These are phyloP conservation scores for Drosophila rhopaloa DNA, from an alignment of 1,140 invertebrate species.

Conservation along the genomic window DNA sequence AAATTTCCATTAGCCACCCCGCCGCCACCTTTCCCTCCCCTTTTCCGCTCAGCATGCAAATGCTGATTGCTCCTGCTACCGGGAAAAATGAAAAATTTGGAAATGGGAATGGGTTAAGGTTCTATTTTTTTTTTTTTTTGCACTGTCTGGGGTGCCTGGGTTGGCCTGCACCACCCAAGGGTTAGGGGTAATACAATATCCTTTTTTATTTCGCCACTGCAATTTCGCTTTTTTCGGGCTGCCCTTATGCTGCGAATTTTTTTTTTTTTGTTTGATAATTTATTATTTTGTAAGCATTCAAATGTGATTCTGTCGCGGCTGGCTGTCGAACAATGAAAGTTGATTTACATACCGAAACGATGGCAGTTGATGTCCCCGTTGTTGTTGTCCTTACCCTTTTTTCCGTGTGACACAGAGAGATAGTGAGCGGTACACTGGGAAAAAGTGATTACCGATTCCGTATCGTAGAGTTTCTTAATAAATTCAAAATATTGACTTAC, in stretches of 20 bases:
- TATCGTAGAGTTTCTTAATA: too few relatives aligned
- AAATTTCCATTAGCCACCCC: slow-evolving; percentile 81
- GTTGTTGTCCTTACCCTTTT: slow-evolving; percentile 62
- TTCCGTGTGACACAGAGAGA: slow-evolving; percentile 9
- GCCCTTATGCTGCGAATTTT: slow-evolving; percentile 65
- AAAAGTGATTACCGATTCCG: background rate
- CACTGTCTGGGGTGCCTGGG: slow-evolving; percentile 18
- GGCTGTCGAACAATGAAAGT: slow-evolving; percentile 81
- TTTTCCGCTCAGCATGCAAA: slow-evolving; percentile 48
- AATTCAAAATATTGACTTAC: too few relatives aligned
- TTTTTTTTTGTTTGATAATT: slow-evolving; percentile 81
- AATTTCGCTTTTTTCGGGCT: slow-evolving; percentile 65
- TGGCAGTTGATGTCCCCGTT: slow-evolving; percentile 51
- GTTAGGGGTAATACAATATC: slow-evolving; percentile 74
- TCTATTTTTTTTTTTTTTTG: slow-evolving; percentile 20
- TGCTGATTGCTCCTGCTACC: slow-evolving; percentile 33
- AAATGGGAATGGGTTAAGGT: slow-evolving; percentile 24
- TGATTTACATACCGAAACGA: slow-evolving; percentile 85
- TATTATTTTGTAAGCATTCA: slow-evolving; percentile 84
- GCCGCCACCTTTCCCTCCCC: slow-evolving; percentile 28
- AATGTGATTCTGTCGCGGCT: slow-evolving; percentile 76
- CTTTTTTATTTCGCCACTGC: slow-evolving; percentile 31
- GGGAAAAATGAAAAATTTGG: background rate
- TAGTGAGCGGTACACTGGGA: slow-evolving; percentile 5
- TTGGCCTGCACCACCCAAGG: slow-evolving; percentile 13